Percentiles rank a stretch among this genome's conserved stretches.
These are phyloP conservation scores for Microctenopoma lineatum DNA, from an alignment of 2,797 vertebrate species.

Conservation along the genomic window DNA sequence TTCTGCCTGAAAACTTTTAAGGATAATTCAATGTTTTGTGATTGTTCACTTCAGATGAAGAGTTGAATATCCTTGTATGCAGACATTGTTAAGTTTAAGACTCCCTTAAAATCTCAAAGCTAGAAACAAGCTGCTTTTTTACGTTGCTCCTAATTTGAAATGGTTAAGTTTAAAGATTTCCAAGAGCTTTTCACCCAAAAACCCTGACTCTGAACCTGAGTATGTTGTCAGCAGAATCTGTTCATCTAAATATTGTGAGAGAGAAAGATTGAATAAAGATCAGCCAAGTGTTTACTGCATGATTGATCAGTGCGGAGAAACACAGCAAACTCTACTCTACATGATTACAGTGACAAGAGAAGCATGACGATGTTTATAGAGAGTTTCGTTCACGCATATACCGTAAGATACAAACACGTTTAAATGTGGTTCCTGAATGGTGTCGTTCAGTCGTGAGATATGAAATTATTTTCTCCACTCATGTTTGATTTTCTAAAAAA, in stretches of 20 bases:
- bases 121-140: not conserved
- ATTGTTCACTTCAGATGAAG: slow-evolving; percentile 10
- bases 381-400: not conserved
- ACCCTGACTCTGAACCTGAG: too few species aligned
- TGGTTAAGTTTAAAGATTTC: not conserved
- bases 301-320: too few species aligned
- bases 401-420: not conserved
- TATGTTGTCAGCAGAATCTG: too few species aligned
- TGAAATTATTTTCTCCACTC: not conserved
- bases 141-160: not conserved
- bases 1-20: slow-evolving; percentile 7
- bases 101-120: not conserved
- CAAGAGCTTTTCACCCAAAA: not conserved
- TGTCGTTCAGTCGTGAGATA: not conserved
- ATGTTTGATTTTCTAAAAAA: not conserved
- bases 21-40: not conserved
- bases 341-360: not conserved
- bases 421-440: not conserved
- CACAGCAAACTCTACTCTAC: not conserved
- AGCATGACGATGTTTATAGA: not conserved
- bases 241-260: too few species aligned
- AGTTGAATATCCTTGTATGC: not conserved
- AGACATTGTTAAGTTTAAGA: not conserved
- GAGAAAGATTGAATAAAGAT: too few species aligned
- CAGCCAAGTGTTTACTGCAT: too few species aligned